phyloP scores from a whole-genome alignment of 2,888 invertebrate genomes.

The Hydraecia micacea region DNA sequence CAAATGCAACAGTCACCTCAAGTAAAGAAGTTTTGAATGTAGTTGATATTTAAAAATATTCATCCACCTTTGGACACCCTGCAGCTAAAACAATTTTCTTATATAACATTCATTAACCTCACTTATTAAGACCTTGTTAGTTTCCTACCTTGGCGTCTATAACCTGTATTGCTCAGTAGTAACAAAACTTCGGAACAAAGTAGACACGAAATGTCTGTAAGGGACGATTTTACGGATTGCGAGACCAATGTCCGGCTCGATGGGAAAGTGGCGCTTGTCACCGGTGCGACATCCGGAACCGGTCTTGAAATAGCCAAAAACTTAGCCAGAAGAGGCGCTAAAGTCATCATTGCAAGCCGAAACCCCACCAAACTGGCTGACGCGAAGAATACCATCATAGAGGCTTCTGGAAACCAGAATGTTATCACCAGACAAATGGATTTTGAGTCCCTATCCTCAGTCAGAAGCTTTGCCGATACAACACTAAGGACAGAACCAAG shows the following conservation, averaged over 20 bases:
- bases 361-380: constrained; percentile 77
- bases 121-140: constrained; percentile 28
- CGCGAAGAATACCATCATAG: constrained; percentile 71
- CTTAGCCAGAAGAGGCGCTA: constrained; percentile 87
- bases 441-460: constrained; percentile 86
- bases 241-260: constrained; percentile 74
- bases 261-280: constrained; percentile 83
- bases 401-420: constrained; percentile 71
- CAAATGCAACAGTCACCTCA: background rate
- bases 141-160: background rate
- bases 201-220: constrained; percentile 61
- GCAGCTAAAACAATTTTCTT: background rate
- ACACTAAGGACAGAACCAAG: constrained; percentile 85
- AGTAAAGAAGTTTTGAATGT: too few relatives aligned
- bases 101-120: background rate
- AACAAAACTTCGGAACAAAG: constrained; percentile 15
- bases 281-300: constrained; percentile 81
- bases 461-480: constrained; percentile 90
- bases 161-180: constrained; percentile 47
- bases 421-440: constrained; percentile 83
- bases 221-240: constrained; percentile 77
- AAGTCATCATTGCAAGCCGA: constrained; percentile 90
- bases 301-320: constrained; percentile 82
- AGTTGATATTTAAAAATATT: background rate
- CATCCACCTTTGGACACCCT: background rate